Base-by-base conservation (phyloP, 2,888 invertebrate genomes). In the Nycteola revayana region DNA sequence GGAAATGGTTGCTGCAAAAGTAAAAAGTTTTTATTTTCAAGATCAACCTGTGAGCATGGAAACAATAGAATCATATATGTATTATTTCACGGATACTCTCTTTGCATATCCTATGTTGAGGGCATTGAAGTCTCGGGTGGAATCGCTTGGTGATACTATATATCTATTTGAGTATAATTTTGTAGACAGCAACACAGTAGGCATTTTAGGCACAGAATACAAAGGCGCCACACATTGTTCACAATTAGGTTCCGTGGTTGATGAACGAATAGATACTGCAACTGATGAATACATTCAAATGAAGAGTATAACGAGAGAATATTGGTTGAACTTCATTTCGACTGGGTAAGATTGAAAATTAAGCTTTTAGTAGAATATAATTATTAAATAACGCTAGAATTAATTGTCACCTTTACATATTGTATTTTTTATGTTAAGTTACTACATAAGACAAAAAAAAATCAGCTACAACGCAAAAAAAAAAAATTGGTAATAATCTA, bases 71-170 rank as follows among this genome's bases (percentile, higher is more conserved):
- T 2, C 33, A 3, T 72, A 49, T 22, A 42, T 61, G 8, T 33
- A 43, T 29, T 76, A 56, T 21, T 60, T 59, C 25, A 50, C 70
- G 2, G 86, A 92, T 89, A 21, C 59, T 5, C 8, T 63, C 3
- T 72, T 76, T 46, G 49, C 38, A 1, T 69, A 62, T 39, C 53
- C 69, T 0, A 65, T 60, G 33, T 34, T 75, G 6, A 62, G 60
- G 27, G 46, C 64, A 2, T 33, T 64, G 1, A 60, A 54, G 29
- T 11, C 65, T 8, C 65, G 66, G 4, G 25, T 36, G 0, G 36
- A 48, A 14, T 42, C 51, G 18, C 61, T 62, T 0, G 50, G 64
- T 21, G 42, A 71, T 20, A 39, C 54, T 17, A 58, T 73, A 25
- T 72, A 66, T 42, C 42, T 75, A 3, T 74, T 69, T 38, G 58